Evolutionary conservation across 2,113 vertebrate species (phyloP), one percentile per base, ranked within the genome.

Genomic region (Paracanthobrama guichenoti): DNA sequence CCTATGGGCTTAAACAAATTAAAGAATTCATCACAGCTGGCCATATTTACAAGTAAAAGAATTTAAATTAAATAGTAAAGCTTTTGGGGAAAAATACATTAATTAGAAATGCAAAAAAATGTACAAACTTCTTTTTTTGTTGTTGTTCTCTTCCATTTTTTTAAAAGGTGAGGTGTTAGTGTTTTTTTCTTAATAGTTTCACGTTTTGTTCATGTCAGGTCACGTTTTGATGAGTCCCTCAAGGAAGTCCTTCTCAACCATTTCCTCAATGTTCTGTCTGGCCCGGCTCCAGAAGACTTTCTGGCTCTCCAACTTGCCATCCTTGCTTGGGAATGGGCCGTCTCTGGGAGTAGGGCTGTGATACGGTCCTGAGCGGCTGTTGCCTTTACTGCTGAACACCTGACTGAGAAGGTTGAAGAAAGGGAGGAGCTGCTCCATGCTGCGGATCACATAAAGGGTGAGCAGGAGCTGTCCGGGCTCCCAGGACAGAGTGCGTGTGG

Each of bases 231-330:
- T 96, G 39, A 98, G 83, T 0, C 98, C 97, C 92, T 99, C 98
- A 24, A 99, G 94, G 89, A 99, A 99, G 95, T 99, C 98, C 88
- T 97, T 98, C 89, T 99, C 98, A 24, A 99, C 95, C 97, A 97
- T 98, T 92, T 99, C 98, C 92, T 99, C 98, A 79, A 99, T 98
- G 94, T 96, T 96, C 88, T 99, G 97, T 84, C 98, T 93, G 71
- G 96, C 96, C 92, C 95, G 97, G 92, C 95, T 98, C 93, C 96
- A 97, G 90, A 96, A 97, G 22, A 95, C 93, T 87, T 99, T 99
- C 89, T 97, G 97, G 91, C 94, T 97, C 91, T 98, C 98, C 91
- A 97, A 92, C 90, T 98, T 98, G 86, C 95, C 94, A 91, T 98
- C 97, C 89, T 97, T 99, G 84, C 85, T 81, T 0, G 95, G 92